These are phyloP conservation scores for Chironomus riparius DNA, from an alignment of 2,888 invertebrate species.

Conservation along the genomic window DNA sequence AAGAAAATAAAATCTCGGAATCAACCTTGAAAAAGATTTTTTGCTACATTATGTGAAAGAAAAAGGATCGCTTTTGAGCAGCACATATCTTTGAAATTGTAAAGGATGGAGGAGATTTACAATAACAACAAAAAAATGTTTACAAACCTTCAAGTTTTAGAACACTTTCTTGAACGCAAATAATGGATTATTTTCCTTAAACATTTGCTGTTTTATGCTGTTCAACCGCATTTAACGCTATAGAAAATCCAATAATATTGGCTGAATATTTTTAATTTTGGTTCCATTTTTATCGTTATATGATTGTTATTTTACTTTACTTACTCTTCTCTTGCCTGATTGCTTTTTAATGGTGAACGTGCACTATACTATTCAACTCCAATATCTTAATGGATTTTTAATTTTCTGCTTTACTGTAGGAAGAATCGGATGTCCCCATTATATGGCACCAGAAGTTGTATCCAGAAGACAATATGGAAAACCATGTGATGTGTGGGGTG, in stretches of 20 bases:
- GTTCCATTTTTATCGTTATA: neutral
- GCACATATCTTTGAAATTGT: too few relatives aligned
- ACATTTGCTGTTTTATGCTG: too few relatives aligned
- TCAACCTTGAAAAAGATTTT: too few relatives aligned
- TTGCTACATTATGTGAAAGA: too few relatives aligned
- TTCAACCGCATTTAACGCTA: neutral
- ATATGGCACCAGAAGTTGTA: conserved; percentile 97
- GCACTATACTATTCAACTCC: conserved; percentile 15
- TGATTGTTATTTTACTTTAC: neutral
- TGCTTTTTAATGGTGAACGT: neutral
- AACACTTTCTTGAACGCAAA: too few relatives aligned
- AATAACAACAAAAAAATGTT: too few relatives aligned
- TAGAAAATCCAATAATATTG: neutral
- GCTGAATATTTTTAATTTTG: neutral
- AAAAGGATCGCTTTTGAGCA: too few relatives aligned
- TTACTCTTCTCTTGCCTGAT: neutral
- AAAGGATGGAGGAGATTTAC: too few relatives aligned
- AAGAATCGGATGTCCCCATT: conserved; percentile 91
- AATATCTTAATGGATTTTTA: conserved; percentile 11
- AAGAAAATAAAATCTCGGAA: too few relatives aligned
- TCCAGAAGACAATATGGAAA: conserved; percentile 84
- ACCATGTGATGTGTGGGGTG: conserved; percentile 94
- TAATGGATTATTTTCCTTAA: too few relatives aligned
- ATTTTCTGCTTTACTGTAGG: conserved; percentile 46
- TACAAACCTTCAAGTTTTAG: too few relatives aligned